Evolutionary conservation across 2,113 vertebrate species (phyloP).

Genomic region (Orientallactaga bullata): DNA sequence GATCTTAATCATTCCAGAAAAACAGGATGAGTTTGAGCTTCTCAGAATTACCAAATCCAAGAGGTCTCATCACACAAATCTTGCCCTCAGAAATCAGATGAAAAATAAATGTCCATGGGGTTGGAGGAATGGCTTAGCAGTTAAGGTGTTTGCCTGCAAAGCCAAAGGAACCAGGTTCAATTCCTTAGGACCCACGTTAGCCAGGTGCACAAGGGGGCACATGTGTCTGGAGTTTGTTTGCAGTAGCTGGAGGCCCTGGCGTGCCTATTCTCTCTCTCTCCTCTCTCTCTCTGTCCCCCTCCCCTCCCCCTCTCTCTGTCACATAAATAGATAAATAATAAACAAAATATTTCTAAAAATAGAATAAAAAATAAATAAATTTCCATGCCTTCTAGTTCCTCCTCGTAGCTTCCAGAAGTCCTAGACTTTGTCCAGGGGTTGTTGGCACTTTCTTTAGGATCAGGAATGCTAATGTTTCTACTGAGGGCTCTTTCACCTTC

Average conservation of each 20-base stretch:
- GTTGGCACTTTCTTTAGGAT: neutral
- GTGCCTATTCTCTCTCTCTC: too few species aligned
- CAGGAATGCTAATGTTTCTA: neutral
- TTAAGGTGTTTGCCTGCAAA: too few species aligned
- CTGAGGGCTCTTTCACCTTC: neutral
- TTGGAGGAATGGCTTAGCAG: too few species aligned
- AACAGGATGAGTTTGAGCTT: accelerated
- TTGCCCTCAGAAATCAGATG: neutral
- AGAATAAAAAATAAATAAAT: neutral
- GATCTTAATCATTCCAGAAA: conserved; percentile 41
- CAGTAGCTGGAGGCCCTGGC: too few species aligned
- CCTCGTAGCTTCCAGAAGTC: neutral
- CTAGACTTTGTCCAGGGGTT: neutral
- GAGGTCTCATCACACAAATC: neutral
- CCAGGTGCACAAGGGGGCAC: too few species aligned
- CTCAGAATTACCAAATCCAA: conserved; percentile 12
- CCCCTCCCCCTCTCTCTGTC: too few species aligned
- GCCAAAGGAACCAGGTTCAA: too few species aligned
- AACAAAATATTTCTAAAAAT: too few species aligned
- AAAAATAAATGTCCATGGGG: neutral
- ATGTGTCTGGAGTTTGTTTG: too few species aligned
- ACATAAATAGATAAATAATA: too few species aligned
- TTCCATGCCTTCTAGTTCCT: neutral
- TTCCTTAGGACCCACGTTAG: too few species aligned
- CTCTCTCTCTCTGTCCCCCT: too few species aligned